Evolutionary conservation across 2,113 vertebrate genomes (phyloP).

Genomic region (Procavia capensis): DNA sequence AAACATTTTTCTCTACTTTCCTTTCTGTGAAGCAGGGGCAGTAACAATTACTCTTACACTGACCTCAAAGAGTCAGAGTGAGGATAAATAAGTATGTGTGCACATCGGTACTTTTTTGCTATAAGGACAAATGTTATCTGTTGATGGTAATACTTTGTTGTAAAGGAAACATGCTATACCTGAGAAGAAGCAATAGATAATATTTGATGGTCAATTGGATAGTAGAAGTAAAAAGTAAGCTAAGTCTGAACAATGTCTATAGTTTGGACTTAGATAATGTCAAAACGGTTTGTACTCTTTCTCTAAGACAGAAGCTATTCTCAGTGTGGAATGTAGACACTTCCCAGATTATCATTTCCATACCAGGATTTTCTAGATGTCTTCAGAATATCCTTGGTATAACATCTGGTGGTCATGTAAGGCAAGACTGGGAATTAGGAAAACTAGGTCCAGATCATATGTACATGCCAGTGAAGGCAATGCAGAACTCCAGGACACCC

Average conservation of each 20-base stretch:
- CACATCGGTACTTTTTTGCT: neutral
- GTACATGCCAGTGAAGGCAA: neutral
- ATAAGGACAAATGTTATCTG: neutral
- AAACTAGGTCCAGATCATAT: neutral
- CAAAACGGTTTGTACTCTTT: neutral
- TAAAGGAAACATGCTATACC: neutral
- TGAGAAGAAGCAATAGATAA: neutral
- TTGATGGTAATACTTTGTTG: neutral
- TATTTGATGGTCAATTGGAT: neutral
- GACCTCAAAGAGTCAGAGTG: neutral
- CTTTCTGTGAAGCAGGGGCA: neutral
- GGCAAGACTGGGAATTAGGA: neutral
- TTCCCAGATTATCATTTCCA: neutral
- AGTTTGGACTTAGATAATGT: neutral
- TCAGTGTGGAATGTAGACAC: neutral
- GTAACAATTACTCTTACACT: neutral
- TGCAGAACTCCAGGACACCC: neutral
- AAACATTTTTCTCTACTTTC: conserved; percentile 5
- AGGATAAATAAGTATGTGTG: neutral
- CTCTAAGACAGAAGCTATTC: neutral
- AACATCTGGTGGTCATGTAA: neutral
- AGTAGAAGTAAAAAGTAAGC: neutral
- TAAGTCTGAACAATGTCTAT: neutral
- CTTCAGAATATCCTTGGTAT: neutral
- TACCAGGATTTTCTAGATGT: neutral